Evolutionary conservation across 2,888 invertebrate species (phyloP).

Genomic region (Melanargia galathea): DNA sequence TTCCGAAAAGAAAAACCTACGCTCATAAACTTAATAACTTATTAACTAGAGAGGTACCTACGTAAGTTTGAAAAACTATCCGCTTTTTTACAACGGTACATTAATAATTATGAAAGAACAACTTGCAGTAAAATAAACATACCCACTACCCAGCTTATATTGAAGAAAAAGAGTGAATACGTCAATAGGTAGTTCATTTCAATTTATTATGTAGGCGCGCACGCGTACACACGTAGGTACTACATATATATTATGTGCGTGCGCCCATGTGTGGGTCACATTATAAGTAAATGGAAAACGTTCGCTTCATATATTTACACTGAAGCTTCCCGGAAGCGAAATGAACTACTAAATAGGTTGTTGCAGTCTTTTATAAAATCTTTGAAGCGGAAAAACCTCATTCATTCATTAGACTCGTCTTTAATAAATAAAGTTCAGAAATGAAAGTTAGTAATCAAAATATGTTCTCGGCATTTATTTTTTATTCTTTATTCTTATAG

Average conservation of each 20-base stretch:
- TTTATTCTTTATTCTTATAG: no score
- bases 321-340: slow-evolving; percentile 6
- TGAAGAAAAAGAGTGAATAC: neutral
- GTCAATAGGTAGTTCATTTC: neutral
- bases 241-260: no score
- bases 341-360: neutral
- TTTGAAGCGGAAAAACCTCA: neutral
- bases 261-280: slow-evolving; percentile 6
- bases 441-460: neutral
- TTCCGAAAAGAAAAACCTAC: no score
- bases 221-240: neutral
- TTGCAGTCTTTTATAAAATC: neutral
- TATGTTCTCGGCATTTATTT: no score
- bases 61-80: no score
- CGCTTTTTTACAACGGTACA: no score
- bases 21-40: no score
- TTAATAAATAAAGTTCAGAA: neutral
- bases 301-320: slow-evolving; percentile 3
- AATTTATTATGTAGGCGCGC: neutral
- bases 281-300: slow-evolving; percentile 12
- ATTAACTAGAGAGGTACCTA: no score
- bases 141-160: no score
- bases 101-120: no score
- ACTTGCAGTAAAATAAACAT: no score
- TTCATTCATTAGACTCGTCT: neutral